Evolutionary conservation across 2,113 vertebrate species (phyloP).

Genomic region (Speoplatyrhinus poulsoni): DNA sequence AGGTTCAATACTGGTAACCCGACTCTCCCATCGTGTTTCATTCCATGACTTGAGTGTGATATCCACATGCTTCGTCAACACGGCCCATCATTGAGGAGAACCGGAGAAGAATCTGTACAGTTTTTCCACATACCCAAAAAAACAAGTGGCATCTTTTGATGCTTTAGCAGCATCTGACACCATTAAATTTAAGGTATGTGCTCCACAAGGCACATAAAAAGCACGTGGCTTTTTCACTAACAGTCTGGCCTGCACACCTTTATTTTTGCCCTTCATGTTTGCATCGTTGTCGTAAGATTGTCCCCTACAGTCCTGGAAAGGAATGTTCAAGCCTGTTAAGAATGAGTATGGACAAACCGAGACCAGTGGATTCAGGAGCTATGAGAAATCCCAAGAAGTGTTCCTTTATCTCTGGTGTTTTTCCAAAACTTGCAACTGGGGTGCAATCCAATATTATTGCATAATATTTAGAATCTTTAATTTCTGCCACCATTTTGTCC

Average conservation of each 20-base stretch:
- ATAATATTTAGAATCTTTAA: no score
- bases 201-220: conserved; percentile 15
- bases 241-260: conserved; percentile 32
- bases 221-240: conserved; percentile 5
- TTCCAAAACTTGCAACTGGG: no score
- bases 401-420: neutral
- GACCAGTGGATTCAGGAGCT: neutral
- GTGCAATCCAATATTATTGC: no score
- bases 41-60: neutral
- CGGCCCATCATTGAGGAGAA: no score
- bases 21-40: neutral
- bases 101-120: conserved; percentile 27
- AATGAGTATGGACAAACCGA: neutral
- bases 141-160: no score
- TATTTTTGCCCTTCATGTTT: conserved; percentile 18
- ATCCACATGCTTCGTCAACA: neutral
- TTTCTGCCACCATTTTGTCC: no score
- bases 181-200: conserved; percentile 24
- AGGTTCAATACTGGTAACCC: neutral
- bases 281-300: neutral
- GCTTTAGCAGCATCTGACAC: no score
- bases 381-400: neutral
- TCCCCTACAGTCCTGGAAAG: neutral
- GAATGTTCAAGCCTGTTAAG: neutral
- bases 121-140: conserved; percentile 22